These are phyloP conservation scores for Chelonoidis abingdonii DNA, from an alignment of 2,113 vertebrate species.

Conservation along the genomic window DNA sequence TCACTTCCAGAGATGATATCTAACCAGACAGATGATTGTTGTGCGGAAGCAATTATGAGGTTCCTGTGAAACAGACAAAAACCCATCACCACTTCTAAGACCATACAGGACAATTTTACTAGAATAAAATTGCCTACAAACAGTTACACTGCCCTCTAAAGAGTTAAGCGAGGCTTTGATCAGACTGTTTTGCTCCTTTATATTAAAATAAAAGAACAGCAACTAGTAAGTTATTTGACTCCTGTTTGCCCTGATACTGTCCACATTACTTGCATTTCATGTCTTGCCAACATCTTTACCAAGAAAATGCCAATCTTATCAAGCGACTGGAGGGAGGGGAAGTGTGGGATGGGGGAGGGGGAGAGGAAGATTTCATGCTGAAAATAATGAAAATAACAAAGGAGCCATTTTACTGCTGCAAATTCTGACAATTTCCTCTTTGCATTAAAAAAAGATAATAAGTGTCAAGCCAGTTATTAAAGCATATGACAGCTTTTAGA, in stretches of 20 bases:
- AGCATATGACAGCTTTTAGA: constrained; percentile 51
- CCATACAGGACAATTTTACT: constrained; percentile 2
- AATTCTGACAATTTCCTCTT: constrained; percentile 66
- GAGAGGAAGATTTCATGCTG: constrained; percentile 38
- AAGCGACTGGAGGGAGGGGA: background rate
- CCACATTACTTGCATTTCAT: constrained; percentile 44
- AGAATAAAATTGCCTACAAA: background rate
- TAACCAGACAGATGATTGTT: background rate
- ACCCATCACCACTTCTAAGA: background rate
- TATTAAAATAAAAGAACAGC: constrained; percentile 41
- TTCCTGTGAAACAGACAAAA: background rate
- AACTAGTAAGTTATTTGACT: constrained; percentile 50
- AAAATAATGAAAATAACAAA: constrained; percentile 67
- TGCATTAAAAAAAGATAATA: constrained; percentile 69
- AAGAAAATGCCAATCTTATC: constrained; percentile 32
- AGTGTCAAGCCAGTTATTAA: constrained; percentile 68
- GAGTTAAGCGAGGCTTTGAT: constrained; percentile 38
- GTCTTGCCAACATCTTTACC: constrained; percentile 24
- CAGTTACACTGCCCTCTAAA: constrained; percentile 40
- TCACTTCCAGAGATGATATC: background rate
- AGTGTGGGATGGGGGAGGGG: background rate
- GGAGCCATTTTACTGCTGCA: constrained; percentile 41
- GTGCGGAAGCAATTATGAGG: background rate
- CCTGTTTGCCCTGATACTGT: constrained; percentile 40
- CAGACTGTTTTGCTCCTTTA: constrained; percentile 58